Conservation (phyloP, 2,113 vertebrate species). For the Panthera uncia region DNA sequence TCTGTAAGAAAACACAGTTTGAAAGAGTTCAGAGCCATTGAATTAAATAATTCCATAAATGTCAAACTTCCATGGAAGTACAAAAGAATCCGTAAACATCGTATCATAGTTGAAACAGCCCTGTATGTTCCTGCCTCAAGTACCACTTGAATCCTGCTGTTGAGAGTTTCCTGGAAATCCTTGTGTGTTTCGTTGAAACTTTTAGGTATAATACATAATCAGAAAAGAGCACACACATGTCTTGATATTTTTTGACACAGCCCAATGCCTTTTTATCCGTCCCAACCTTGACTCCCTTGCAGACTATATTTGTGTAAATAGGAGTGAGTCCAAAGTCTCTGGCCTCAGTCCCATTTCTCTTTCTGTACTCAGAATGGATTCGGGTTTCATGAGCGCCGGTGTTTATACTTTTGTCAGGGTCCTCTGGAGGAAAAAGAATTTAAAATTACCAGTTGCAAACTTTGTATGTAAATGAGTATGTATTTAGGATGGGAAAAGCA, state of each 20-base stretch:
- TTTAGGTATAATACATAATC: background rate
- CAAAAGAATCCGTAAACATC: background rate
- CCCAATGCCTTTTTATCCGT: background rate
- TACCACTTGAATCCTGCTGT: background rate
- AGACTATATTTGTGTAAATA: background rate
- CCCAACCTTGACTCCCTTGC: background rate
- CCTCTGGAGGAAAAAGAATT: background rate
- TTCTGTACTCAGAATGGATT: background rate
- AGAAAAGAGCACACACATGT: background rate
- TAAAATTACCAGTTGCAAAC: background rate
- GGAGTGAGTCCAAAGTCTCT: background rate
- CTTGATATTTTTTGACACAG: background rate
- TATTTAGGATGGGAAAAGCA: background rate
- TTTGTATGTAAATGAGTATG: background rate
- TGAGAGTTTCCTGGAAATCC: background rate
- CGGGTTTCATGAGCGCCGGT: background rate
- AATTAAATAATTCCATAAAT: background rate
- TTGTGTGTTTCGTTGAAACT: background rate
- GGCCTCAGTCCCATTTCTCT: background rate
- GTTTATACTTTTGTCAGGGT: background rate
- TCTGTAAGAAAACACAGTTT: background rate
- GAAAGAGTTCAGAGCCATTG: background rate
- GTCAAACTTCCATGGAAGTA: background rate
- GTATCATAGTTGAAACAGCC: too few relatives aligned
- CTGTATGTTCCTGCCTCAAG: background rate